Percentiles rank a stretch among this genome's conserved stretches.
Conservation (phyloP, 2,888 invertebrate species). For the Drosophila hamatofila region DNA sequence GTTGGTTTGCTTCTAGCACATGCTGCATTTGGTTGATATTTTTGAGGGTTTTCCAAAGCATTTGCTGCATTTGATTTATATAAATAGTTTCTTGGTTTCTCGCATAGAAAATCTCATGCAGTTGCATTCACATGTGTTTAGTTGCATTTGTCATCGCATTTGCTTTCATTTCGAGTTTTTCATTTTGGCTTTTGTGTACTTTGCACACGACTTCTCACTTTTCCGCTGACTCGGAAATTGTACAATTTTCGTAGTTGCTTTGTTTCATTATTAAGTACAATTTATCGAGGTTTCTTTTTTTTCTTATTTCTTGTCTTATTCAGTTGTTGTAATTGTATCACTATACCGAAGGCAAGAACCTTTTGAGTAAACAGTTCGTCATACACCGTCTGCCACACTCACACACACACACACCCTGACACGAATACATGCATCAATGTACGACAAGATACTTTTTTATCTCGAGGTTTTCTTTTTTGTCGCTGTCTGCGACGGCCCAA, state of each 20-base stretch:
- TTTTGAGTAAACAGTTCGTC: conserved; percentile 66
- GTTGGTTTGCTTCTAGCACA: conserved; percentile 40
- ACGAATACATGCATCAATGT: conserved; percentile 1
- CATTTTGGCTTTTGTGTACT: conserved; percentile 25
- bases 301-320: conserved; percentile 36
- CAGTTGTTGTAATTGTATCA: conserved; percentile 71
- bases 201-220: conserved; percentile 48
- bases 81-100: conserved; percentile 44
- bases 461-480: conserved; percentile 62
- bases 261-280: conserved; percentile 48
- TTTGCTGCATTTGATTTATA: conserved; percentile 38
- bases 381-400: conserved; percentile 38
- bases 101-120: conserved; percentile 22
- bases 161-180: conserved; percentile 48
- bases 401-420: conserved; percentile 21
- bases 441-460: conserved; percentile 69
- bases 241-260: conserved; percentile 37
- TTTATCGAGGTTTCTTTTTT: conserved; percentile 42
- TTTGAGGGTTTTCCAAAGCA: conserved; percentile 48
- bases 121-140: conserved; percentile 37
- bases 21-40: conserved; percentile 43
- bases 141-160: conserved; percentile 54
- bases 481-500: conserved; percentile 24
- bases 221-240: conserved; percentile 64
- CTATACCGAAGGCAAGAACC: conserved; percentile 76